Evolutionary conservation across 1,140 invertebrate genomes (phyloP), one percentile per base, ranked within the genome.

Genomic region (Palaemon carinicauda): DNA sequence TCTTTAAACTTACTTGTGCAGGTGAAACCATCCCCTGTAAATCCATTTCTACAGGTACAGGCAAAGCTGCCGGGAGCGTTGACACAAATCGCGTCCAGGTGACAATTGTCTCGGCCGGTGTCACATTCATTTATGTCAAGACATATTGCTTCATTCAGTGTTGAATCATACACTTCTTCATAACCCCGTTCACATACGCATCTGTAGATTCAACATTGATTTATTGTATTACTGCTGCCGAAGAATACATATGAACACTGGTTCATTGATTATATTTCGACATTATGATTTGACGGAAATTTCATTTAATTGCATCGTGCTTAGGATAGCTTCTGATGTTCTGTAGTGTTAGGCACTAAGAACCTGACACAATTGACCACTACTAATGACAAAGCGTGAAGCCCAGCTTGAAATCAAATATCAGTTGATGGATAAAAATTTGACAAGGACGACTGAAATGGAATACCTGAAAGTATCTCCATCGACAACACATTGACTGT

Each of bases 121-220:
- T 94, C 94, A 91, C 98, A 99, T 92, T 99, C 97, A 90, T 99
- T 96, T 0, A 98, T 96, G 91, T 98, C 97, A 0, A 97, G 96
- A 91, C 97, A 99, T 0, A 90, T 91, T 3, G 90, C 90, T 14
- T 90, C 87, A 24, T 92, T 87, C 15, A 87, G 27, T 19, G 80
- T 85, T 2, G 88, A 27, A 33, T 89, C 85, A 33, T 80, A 89
- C 7, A 89, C 81, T 33, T 89, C 82, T 14, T 85, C 87, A 78
- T 91, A 92, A 10, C 92, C 92, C 51, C 90, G 88, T 33, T 90
- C 90, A 89, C 92, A 93, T 2, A 90, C 88, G 89, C 92, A 93
- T 33, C 88, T 89, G 75, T 27, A 12, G 52, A 15, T 19, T 50
- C 14, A 21, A 24, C 15, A 60, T 65, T 15, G 15, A 29, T 17